Evolutionary conservation across 2,888 invertebrate species (phyloP).

Genomic region (Mongoloraphidia duomilia): DNA sequence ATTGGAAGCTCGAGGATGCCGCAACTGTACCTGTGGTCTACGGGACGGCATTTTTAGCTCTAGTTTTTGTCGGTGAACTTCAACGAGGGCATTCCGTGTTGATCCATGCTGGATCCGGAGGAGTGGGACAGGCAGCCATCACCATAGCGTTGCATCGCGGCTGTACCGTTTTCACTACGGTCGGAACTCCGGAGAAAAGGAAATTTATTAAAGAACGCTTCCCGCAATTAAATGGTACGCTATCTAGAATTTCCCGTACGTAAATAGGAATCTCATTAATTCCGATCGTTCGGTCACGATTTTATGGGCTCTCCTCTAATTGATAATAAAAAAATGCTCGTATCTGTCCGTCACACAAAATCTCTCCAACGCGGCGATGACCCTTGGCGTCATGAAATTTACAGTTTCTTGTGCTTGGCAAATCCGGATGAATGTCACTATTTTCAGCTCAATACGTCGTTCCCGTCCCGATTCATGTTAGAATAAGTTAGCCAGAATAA

Average conservation of each 20-base stretch:
- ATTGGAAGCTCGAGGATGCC: slow-evolving; percentile 41
- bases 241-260: not conserved
- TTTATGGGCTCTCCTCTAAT: too few relatives aligned
- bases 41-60: slow-evolving; percentile 35
- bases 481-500: too few relatives aligned
- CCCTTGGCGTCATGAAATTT: too few relatives aligned
- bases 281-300: too few relatives aligned
- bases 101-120: slow-evolving; percentile 43
- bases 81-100: slow-evolving; percentile 24
- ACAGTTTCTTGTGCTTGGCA: too few relatives aligned
- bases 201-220: slow-evolving; percentile 37
- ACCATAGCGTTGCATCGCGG: slow-evolving; percentile 41
- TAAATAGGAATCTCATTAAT: too few relatives aligned
- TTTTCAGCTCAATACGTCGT: too few relatives aligned
- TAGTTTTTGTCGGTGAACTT: slow-evolving; percentile 29
- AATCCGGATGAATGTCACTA: too few relatives aligned
- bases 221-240: slow-evolving; percentile 24
- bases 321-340: too few relatives aligned
- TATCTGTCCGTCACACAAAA: too few relatives aligned
- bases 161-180: slow-evolving; percentile 47
- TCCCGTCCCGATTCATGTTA: too few relatives aligned
- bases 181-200: slow-evolving; percentile 36
- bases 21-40: slow-evolving; percentile 46
- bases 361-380: too few relatives aligned
- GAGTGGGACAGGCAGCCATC: slow-evolving; percentile 57